Conservation (phyloP, 2,888 invertebrate species). For the Drosophila infuscata region DNA sequence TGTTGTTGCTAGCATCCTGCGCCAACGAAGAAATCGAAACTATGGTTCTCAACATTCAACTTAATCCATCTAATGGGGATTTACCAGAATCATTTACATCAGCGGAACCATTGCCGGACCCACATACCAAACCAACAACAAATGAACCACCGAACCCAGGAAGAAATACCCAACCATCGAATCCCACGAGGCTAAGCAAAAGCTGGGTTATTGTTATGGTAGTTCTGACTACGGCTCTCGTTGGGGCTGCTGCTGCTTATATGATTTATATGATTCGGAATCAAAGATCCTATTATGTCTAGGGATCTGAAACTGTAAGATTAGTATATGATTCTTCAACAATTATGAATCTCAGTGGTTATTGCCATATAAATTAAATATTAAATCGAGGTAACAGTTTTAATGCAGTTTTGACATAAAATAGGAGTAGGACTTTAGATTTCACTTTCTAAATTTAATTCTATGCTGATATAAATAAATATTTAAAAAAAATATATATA, state of each 20-base stretch:
- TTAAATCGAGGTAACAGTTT: no score
- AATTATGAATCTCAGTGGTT: no score
- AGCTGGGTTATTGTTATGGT: background rate
- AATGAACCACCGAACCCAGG: background rate
- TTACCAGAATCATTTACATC: no score
- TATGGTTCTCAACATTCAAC: fast-evolving
- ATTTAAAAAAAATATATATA: no score
- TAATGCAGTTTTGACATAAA: no score
- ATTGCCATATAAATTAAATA: background rate
- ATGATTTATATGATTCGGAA: constrained; percentile 10
- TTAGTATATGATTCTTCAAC: no score
- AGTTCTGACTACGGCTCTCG: background rate
- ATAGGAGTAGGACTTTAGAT: no score
- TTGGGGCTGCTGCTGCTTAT: background rate
- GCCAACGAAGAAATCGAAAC: background rate
- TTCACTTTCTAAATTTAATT: no score
- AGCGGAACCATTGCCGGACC: background rate
- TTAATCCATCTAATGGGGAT: background rate
- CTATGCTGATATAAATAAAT: no score
- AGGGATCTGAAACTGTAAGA: background rate
- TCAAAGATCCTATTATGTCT: constrained; percentile 14
- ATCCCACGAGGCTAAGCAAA: no score
- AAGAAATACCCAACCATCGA: background rate
- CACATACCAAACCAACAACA: no score
- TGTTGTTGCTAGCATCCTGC: background rate